phyloP scores from a whole-genome alignment of 2,797 vertebrate species.

The Streptopelia turtur region DNA sequence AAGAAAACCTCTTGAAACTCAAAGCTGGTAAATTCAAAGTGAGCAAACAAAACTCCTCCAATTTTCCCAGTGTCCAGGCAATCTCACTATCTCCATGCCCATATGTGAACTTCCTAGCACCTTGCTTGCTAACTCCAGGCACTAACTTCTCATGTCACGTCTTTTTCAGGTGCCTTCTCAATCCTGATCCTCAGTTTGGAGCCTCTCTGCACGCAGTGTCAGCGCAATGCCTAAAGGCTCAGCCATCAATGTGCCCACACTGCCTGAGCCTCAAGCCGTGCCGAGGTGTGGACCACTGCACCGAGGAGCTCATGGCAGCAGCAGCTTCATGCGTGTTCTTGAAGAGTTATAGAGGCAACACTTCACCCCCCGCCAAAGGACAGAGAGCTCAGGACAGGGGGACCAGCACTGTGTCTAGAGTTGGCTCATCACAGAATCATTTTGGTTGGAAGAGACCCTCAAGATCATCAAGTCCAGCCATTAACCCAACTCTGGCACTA shows the following conservation, averaged over 20 bases:
- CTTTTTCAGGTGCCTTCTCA: background rate
- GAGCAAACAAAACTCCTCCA: background rate
- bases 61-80: background rate
- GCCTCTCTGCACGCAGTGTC: background rate
- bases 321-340: background rate
- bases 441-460: too few species aligned
- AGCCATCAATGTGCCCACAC: background rate
- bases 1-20: background rate
- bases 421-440: background rate
- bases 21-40: background rate
- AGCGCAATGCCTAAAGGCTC: fast-evolving
- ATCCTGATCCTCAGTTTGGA: background rate
- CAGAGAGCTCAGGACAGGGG: background rate
- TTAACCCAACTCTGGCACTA: too few species aligned
- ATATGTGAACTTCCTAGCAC: background rate
- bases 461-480: too few species aligned
- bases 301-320: background rate
- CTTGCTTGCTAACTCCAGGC: background rate
- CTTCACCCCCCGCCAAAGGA: background rate
- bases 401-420: background rate
- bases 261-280: background rate
- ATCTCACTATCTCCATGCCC: background rate
- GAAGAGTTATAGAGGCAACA: background rate
- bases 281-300: background rate
- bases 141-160: background rate